Evolutionary conservation across 2,888 invertebrate genomes (phyloP), one percentile per base, ranked within the genome.

Genomic region (Acronicta alni): DNA sequence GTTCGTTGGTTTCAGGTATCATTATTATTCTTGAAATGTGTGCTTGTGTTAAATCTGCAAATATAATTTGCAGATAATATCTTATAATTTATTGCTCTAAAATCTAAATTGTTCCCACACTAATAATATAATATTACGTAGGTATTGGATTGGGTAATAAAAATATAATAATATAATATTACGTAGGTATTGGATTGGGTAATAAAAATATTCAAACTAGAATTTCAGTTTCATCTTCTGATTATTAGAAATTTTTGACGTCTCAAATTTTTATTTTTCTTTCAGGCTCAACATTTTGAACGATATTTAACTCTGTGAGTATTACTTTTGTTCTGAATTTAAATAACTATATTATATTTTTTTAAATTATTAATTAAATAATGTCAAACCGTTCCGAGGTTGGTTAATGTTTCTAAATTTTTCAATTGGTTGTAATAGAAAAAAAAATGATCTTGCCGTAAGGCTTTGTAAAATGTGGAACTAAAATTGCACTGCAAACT

Each of bases 221-320:
- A 42, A 47, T 65, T 20, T 18, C 3, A n/a, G 8, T 39, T 52
- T 47, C 9, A 44, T 61, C 51, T 47, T 7, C 20, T n/a, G n/a
- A n/a, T n/a, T n/a, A n/a, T n/a, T n/a, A n/a, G n/a, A n/a, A 17
- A 61, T 51, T 14, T 38, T 51, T 42, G 15, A 26, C 12, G 23
- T 1, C 4, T 35, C 6, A 16, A 26, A 43, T 55, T 0, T 39
- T 43, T 47, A 51, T 42, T 17, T n/a, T 14, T 20, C 5, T 94
- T 94, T 53, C 89, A 95, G 95, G 90, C 92, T 75, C 84, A 90
- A 52, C 89, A 93, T 79, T 95, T 93, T 80, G 91, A 93, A 77
- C 83, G 89, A 75, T 95, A 94, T 76, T 79, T 94, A 83, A 91
- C 92, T 67, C 89, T 95, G 95, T 95, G 88, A 95, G 95, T 95